Percentiles rank a stretch among this genome's conserved stretches.
Evolutionary conservation across 2,888 invertebrate species (phyloP).

Genomic region (Pseudeuparius sepicola): DNA sequence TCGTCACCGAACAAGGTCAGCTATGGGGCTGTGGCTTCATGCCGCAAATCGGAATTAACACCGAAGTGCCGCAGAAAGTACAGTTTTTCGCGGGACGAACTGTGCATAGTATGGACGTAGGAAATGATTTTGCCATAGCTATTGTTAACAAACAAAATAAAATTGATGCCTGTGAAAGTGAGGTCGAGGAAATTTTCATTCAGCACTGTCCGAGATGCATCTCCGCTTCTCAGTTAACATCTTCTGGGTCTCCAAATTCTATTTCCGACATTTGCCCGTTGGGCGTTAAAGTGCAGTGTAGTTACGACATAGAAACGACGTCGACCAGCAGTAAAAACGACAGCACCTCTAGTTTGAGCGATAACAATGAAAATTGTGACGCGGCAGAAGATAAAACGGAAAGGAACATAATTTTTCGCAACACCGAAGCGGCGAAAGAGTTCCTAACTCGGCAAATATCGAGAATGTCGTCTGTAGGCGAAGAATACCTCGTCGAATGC

Average conservation of each 20-base stretch:
- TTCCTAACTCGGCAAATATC: conserved; percentile 62
- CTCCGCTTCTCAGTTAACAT: conserved; percentile 46
- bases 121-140: conserved; percentile 66
- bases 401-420: conserved; percentile 60
- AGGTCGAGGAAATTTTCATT: conserved; percentile 53
- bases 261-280: conserved; percentile 55
- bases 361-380: conserved; percentile 25
- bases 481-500: conserved; percentile 56
- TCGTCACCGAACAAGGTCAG: conserved; percentile 55
- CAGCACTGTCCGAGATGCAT: conserved; percentile 57
- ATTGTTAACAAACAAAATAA: conserved; percentile 52
- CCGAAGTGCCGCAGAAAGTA: conserved; percentile 51
- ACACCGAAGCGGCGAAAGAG: conserved; percentile 67
- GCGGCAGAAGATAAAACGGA: conserved; percentile 29
- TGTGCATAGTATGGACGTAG: conserved; percentile 62
- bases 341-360: conserved; percentile 24
- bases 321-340: conserved; percentile 32
- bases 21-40: conserved; percentile 61
- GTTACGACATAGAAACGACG: conserved; percentile 35
- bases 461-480: conserved; percentile 61
- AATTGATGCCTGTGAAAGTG: conserved; percentile 44
- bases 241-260: conserved; percentile 50
- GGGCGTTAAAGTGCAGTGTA: conserved; percentile 45
- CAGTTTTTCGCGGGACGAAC: conserved; percentile 58
- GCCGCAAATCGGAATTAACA: conserved; percentile 55